phyloP scores from a whole-genome alignment of 1,140 invertebrate species.

The Ceratina australensis region DNA sequence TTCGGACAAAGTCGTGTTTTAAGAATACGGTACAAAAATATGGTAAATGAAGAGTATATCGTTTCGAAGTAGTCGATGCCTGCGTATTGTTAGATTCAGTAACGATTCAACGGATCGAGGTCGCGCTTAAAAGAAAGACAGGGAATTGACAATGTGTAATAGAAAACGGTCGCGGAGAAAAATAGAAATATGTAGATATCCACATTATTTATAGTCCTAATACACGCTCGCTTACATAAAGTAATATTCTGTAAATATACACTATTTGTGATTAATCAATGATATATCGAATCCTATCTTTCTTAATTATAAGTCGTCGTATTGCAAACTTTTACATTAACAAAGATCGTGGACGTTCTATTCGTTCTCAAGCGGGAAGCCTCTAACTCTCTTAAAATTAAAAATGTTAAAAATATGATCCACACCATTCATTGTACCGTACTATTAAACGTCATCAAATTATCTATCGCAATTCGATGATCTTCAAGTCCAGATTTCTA shows the following conservation, averaged over 20 bases:
- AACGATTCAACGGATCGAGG: constrained; percentile 7
- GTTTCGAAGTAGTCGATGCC: neutral
- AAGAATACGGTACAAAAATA: constrained; percentile 51
- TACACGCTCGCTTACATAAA: constrained; percentile 19
- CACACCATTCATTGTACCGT: constrained; percentile 37
- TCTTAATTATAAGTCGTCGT: neutral
- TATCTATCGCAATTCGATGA: constrained; percentile 42
- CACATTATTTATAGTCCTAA: constrained; percentile 22
- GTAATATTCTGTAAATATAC: constrained; percentile 31
- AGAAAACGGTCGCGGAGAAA: constrained; percentile 14
- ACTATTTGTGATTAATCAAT: constrained; percentile 13
- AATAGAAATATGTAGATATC: constrained; percentile 24
- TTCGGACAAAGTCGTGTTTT: constrained; percentile 19
- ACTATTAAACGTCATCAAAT: constrained; percentile 50
- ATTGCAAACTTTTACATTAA: constrained; percentile 29
- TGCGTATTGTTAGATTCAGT: constrained; percentile 4
- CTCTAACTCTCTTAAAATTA: constrained; percentile 26
- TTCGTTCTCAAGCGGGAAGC: constrained; percentile 17
- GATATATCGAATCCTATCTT: constrained; percentile 5
- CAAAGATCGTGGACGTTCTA: constrained; percentile 21
- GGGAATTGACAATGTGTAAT: constrained; percentile 25
- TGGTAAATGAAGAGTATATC: constrained; percentile 21
- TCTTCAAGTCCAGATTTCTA: constrained; percentile 39
- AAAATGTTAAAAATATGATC: constrained; percentile 29
- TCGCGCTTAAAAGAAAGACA: constrained; percentile 10